A percentile compares a stretch with the other conserved stretches of the same genome.
Evolutionary conservation across 2,113 vertebrate species (phyloP).

Genomic region (Crypturellus undulatus): DNA sequence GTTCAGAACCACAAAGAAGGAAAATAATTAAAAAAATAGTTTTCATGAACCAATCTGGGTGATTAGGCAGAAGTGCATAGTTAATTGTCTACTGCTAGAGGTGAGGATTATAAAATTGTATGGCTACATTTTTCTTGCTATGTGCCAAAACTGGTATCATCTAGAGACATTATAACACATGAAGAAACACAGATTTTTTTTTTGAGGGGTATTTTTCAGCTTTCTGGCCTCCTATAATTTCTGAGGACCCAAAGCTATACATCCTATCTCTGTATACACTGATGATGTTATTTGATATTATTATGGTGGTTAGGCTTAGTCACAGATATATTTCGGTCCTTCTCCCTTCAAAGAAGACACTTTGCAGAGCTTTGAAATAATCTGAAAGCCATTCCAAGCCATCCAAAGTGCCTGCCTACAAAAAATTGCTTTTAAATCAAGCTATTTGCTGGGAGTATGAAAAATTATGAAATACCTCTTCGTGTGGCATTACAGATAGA

Average conservation of each 20-base stretch:
- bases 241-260: neutral
- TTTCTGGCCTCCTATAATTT: slow-evolving; percentile 15
- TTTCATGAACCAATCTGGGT: neutral
- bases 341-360: neutral
- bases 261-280: neutral
- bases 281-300: neutral
- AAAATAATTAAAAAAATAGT: neutral
- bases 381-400: neutral
- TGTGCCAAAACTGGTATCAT: neutral
- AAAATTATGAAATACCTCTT: neutral
- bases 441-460: neutral
- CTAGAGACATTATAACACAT: neutral
- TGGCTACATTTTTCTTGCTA: neutral
- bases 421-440: neutral
- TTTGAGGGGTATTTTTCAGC: neutral
- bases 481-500: neutral
- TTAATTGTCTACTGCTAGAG: slow-evolving; percentile 24
- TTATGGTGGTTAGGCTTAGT: neutral
- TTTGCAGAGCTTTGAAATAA: neutral
- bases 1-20: neutral
- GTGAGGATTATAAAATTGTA: neutral
- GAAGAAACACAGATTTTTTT: neutral
- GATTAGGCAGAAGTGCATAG: neutral
- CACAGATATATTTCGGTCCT: neutral
- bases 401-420: neutral